These are phyloP conservation scores for Eurypyga helias DNA, from an alignment of 2,113 vertebrate species.

Conservation along the genomic window DNA sequence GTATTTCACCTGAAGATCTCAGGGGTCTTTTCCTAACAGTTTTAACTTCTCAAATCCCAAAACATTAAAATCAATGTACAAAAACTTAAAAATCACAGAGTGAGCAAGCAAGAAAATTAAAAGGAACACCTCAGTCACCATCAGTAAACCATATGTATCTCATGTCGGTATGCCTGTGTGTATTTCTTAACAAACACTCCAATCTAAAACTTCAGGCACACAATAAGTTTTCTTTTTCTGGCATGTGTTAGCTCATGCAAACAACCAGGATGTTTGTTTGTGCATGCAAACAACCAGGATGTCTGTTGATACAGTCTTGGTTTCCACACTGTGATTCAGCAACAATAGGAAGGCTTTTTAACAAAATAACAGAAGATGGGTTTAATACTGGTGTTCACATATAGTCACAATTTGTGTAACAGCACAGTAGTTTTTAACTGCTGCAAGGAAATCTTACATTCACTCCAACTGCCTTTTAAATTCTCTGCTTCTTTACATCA, in stretches of 20 bases:
- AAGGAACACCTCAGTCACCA: not conserved
- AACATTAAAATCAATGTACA: not conserved
- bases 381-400: not conserved
- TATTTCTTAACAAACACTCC: not conserved
- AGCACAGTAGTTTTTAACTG: not conserved
- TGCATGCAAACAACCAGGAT: rapidly evolving
- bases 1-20: not conserved
- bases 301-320: not conserved
- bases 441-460: not conserved
- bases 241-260: not conserved
- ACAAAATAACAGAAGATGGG: not conserved
- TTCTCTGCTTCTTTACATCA: not conserved
- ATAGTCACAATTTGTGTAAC: not conserved
- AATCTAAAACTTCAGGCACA: not conserved
- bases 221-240: not conserved
- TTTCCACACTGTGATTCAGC: not conserved
- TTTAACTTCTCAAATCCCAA: not conserved
- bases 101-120: not conserved
- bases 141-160: not conserved
- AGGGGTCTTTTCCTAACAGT: not conserved
- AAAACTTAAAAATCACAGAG: not conserved
- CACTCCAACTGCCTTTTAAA: not conserved
- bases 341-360: not conserved
- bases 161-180: not conserved
- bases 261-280: not conserved